A percentile compares a stretch with the other conserved stretches of the same genome.
These are phyloP conservation scores for Ascidia mentula DNA, from an alignment of 23 tunicate genomes.

Conservation along the genomic window DNA sequence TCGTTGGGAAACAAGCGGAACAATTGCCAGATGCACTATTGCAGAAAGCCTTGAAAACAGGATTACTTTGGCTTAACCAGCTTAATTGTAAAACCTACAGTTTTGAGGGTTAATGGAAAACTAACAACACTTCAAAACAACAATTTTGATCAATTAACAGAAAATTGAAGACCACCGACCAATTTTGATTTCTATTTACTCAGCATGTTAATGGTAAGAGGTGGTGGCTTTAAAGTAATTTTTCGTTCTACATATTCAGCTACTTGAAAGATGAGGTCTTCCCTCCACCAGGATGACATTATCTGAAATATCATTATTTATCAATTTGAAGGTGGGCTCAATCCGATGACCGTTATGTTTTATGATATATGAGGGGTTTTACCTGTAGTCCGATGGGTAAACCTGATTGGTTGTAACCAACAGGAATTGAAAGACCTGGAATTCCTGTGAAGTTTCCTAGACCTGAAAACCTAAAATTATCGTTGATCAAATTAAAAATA, in stretches of 20 bases:
- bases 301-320: slow-evolving; percentile 7
- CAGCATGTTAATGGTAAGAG: not conserved
- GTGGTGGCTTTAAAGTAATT: not conserved
- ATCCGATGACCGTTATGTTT: not conserved
- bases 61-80: too few relatives aligned
- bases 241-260: slow-evolving; percentile 44
- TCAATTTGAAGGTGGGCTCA: not conserved
- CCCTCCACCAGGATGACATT: slow-evolving; percentile 65
- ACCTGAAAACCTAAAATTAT: slow-evolving; percentile 26
- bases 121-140: too few relatives aligned
- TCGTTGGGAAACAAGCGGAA: too few relatives aligned
- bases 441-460: slow-evolving; percentile 61
- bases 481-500: too few relatives aligned
- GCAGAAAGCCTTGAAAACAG: too few relatives aligned
- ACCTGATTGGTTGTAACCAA: slow-evolving; percentile 55
- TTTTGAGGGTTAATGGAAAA: too few relatives aligned
- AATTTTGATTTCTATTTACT: too few relatives aligned
- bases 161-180: too few relatives aligned
- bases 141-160: too few relatives aligned
- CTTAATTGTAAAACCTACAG: too few relatives aligned
- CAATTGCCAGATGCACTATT: too few relatives aligned
- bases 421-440: slow-evolving; percentile 51
- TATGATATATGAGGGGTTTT: not conserved
- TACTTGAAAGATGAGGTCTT: slow-evolving; percentile 38
- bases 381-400: slow-evolving; percentile 68